Evolutionary conservation across 2,797 vertebrate species (phyloP), one percentile per base, ranked within the genome.

Genomic region (Mallotus villosus): DNA sequence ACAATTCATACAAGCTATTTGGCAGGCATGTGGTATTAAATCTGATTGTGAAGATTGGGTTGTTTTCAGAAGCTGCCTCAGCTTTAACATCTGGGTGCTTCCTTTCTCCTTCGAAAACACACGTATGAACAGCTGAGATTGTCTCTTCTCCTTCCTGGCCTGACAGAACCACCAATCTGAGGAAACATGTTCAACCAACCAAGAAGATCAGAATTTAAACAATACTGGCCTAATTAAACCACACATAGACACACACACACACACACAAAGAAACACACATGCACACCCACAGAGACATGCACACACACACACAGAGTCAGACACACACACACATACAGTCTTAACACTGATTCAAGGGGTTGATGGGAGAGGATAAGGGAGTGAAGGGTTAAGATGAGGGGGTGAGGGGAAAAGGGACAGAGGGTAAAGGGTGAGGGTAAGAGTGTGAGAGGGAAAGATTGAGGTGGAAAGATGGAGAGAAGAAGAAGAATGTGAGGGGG

Each of bases 1-100:
- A 67, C 49, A 41, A 53, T 32, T 14, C 46, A 61, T 12, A 19
- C 0, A 1, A 29, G 41, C 25, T 22, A 62, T 5, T 6, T n/a
- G 49, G 76, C 64, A 82, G 74, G 51, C 34, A 73, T 71, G 75
- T 34, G 25, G 34, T 25, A 16, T 62, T 51, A 51, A 51, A 51
- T 51, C 49, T 51, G 12, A 51, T 51, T 17, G 32, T 51, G 12
- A 51, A 3, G 14, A 14, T 5, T 17, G 49, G 49, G 12, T 17
- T 51, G 49, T 51, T 51, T 51, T 17, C 17, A 51, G 49, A 51
- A 17, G 49, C 8, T 51, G 49, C 49, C 49, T 51, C 49, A 51
- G 49, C 14, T 51, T 4, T 3, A 14, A 51, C 16, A 51, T 17
- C 16, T 51, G 49, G 49, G 16, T 14, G 49, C 12, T 17, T 51